Conservation (phyloP, 2,113 vertebrate genomes). For the Strix aluco region DNA sequence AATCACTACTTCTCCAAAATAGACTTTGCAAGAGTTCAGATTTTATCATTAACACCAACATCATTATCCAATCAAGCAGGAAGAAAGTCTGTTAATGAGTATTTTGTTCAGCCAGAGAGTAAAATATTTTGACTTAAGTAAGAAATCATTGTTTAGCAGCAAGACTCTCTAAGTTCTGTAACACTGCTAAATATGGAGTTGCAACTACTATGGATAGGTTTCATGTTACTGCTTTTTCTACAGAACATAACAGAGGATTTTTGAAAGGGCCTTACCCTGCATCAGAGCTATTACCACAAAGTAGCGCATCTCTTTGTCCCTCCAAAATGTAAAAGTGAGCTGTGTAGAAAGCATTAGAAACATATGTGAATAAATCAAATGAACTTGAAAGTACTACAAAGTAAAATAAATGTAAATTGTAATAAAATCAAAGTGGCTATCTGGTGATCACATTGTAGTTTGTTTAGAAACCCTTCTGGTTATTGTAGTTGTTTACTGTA, state of each 20-base stretch:
- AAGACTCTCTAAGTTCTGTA: neutral
- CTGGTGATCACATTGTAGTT: neutral
- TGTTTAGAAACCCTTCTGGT: neutral
- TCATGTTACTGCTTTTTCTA: neutral
- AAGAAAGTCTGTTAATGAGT: neutral
- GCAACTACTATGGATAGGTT: neutral
- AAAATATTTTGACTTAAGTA: neutral
- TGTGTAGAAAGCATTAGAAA: conserved; percentile 64
- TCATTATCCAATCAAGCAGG: neutral
- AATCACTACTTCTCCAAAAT: neutral
- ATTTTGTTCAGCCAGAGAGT: neutral
- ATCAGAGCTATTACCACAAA: conserved; percentile 88
- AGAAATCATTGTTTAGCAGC: neutral
- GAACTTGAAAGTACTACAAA: neutral
- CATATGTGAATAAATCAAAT: neutral
- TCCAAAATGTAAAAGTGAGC: conserved; percentile 81
- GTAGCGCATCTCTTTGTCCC: conserved; percentile 84
- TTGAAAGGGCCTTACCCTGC: conserved; percentile 85
- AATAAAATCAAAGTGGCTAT: neutral
- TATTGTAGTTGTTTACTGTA: neutral
- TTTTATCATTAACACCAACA: neutral
- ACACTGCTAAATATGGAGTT: neutral
- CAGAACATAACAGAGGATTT: neutral
- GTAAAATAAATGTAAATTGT: neutral
- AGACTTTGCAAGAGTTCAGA: neutral